phyloP scores from a whole-genome alignment of 2,113 vertebrate species.

The Perccottus glenii region DNA sequence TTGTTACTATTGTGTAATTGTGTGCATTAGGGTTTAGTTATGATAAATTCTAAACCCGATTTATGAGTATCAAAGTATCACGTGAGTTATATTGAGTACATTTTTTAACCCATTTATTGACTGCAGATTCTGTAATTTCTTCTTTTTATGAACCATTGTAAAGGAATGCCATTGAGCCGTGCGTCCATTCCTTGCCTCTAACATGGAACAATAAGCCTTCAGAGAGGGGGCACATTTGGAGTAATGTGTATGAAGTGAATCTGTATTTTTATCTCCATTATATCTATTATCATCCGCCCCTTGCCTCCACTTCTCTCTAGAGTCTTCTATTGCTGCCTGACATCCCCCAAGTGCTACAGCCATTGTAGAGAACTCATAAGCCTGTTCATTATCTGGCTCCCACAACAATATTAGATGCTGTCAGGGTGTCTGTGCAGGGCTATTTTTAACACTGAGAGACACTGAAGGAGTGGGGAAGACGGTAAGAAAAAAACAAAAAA shows the following conservation, averaged over 20 bases:
- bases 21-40: no score
- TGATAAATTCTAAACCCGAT: no score
- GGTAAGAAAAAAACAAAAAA: slow-evolving; percentile 5
- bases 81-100: no score
- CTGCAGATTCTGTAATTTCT: slow-evolving; percentile 23
- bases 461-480: slow-evolving; percentile 28
- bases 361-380: slow-evolving; percentile 45
- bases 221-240: slow-evolving; percentile 16
- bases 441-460: slow-evolving; percentile 69
- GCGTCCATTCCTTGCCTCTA: slow-evolving; percentile 19
- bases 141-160: slow-evolving; percentile 38
- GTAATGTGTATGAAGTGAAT: slow-evolving; percentile 22
- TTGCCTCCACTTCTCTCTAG: slow-evolving; percentile 9
- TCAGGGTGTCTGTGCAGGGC: slow-evolving; percentile 52
- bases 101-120: background rate
- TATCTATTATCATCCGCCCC: slow-evolving; percentile 39
- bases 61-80: no score
- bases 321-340: slow-evolving; percentile 29
- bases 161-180: slow-evolving; percentile 36
- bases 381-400: slow-evolving; percentile 62
- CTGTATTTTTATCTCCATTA: slow-evolving; percentile 53
- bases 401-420: slow-evolving; percentile 61
- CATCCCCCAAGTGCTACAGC: slow-evolving; percentile 24
- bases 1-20: no score
- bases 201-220: slow-evolving; percentile 41